Conservation (phyloP, 2,888 invertebrate genomes). For the Hyles lineata region DNA sequence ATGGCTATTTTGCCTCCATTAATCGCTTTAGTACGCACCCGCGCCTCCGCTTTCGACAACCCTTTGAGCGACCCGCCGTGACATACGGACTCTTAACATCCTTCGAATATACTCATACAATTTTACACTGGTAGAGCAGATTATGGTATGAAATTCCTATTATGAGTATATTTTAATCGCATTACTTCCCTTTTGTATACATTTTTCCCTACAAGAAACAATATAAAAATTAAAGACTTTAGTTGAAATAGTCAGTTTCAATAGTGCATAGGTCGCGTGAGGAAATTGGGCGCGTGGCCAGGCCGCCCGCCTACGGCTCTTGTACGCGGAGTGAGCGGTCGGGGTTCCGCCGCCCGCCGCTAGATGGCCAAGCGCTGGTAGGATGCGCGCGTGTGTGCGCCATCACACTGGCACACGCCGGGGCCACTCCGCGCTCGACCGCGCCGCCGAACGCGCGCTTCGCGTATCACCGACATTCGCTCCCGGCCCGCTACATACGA, state of each 20-base stretch:
- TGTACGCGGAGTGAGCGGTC: constrained; percentile 46
- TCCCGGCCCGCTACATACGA: constrained; percentile 62
- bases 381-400: constrained; percentile 76
- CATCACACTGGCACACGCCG: constrained; percentile 69
- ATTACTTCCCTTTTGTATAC: background rate
- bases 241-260: constrained; percentile 5
- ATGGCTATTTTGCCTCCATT: constrained; percentile 84
- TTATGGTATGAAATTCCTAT: background rate
- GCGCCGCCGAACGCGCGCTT: constrained; percentile 79
- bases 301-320: constrained; percentile 64
- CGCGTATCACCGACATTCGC: constrained; percentile 62
- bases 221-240: background rate
- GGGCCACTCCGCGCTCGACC: constrained; percentile 82
- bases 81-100: background rate
- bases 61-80: constrained; percentile 53
- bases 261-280: background rate
- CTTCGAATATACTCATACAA: background rate
- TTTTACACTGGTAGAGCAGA: background rate
- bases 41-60: constrained; percentile 69
- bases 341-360: constrained; percentile 72
- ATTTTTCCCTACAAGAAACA: background rate
- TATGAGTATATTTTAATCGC: too few species aligned
- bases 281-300: constrained; percentile 47
- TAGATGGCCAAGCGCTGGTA: constrained; percentile 60
- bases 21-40: constrained; percentile 84